Evolutionary conservation across 2,888 invertebrate genomes (phyloP).

Genomic region (Apamea sordens): DNA sequence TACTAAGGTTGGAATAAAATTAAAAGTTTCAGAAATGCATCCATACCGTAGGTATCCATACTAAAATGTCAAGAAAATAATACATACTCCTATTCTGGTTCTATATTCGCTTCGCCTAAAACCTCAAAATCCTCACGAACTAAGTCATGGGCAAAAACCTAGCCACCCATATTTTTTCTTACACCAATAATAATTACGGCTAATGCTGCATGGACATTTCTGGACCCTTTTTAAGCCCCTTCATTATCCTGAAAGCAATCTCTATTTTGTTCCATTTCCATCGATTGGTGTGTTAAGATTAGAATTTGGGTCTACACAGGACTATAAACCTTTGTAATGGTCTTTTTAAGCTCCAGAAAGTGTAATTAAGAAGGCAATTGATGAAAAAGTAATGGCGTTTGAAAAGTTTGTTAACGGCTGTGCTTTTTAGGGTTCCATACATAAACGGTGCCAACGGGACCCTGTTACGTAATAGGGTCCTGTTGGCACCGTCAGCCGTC

Average conservation of each 20-base stretch:
- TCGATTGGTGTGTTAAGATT: slow-evolving; percentile 79
- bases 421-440: slow-evolving; percentile 17
- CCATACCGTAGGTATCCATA: not conserved
- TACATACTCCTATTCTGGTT: not conserved
- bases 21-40: no score
- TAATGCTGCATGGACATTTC: slow-evolving; percentile 77
- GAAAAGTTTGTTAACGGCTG: slow-evolving; percentile 31
- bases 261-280: slow-evolving; percentile 78
- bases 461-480: not conserved
- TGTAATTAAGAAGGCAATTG: slow-evolving; percentile 63
- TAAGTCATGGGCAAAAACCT: not conserved
- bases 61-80: not conserved
- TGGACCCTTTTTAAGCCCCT: slow-evolving; percentile 79
- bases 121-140: not conserved
- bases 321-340: slow-evolving; percentile 71
- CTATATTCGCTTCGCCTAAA: not conserved
- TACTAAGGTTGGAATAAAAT: no score
- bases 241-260: slow-evolving; percentile 82
- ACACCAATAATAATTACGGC: slow-evolving; percentile 72
- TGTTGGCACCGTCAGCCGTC: not conserved
- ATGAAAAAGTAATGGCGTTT: slow-evolving; percentile 62
- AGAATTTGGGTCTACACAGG: slow-evolving; percentile 75
- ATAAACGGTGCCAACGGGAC: not conserved
- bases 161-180: slow-evolving; percentile 62
- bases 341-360: slow-evolving; percentile 69